Base-by-base conservation (phyloP, 2,888 invertebrate genomes). In the Cyclophora punctaria region DNA sequence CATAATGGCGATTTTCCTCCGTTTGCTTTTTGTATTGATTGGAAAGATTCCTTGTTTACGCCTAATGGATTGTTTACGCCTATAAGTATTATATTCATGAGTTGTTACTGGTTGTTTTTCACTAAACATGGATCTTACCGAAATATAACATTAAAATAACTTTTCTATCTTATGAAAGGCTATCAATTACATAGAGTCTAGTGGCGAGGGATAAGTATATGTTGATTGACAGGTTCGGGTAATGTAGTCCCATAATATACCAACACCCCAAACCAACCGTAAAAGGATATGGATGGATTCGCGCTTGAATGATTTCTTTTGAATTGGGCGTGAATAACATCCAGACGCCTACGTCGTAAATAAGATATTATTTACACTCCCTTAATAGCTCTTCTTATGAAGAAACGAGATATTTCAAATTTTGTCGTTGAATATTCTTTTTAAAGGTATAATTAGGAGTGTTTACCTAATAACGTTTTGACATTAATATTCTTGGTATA, bases 141-240 rank as follows among this genome's bases (percentile, higher is more conserved):
- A 52, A 20, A 20, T 20, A 20, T 40, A 50, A 48, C 55, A 48
- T 51, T 55, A 61, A 65, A 67, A 64, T 64, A 67, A 66, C 59
- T 57, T 66, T 55, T 60, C 61, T 34, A 6, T 62, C 62, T 63
- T 57, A 62, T 60, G 57, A 66, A 60, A 67, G 65, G 73, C 78
- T 78, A 81, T 83, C 79, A 76, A 80, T 82, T 79, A 77, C 77
- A 71, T 59, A 65, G 68, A 63, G 59, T 58, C 53, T 64, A 69
- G 75, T 70, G 74, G 71, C 75, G 73, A 72, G 77, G 73, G 69
- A 20, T 20, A 20, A 20, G 20, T 74, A 75, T 72, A 59, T 63
- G 65, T 68, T 81, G 81, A 83, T 80, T 78, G 82, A 81, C 80
- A 75, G 73, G 67, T 68, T 72, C 63, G 69, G 70, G 66, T 74